Base-by-base conservation (phyloP, 1,140 invertebrate species). In the Mesaphorura yosii region DNA sequence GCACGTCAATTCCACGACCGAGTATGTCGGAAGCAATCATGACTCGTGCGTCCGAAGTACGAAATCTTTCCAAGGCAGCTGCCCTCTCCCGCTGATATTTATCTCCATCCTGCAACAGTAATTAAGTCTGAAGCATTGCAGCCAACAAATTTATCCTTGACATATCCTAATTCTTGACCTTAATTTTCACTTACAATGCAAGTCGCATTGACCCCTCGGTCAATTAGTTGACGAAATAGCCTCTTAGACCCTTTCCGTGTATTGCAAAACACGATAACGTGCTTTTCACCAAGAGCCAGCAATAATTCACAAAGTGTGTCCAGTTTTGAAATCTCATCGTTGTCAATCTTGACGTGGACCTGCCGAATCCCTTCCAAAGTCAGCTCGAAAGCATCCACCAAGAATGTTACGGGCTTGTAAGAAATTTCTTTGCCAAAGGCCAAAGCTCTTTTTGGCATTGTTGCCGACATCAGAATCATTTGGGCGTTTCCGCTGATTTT, bases 291-390 rank as follows among this genome's bases (percentile, higher is more conserved):
- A 19, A 48, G n/a, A 17, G 22, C 1, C 22, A 46, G 52, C 29
- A 39, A 40, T 25, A 54, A 15, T 7, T 54, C 52, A 7, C 15
- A n/a, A 17, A 54, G 15, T 1, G 45, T 48, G n/a, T 39, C 34
- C 19, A 54, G 3, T 20, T 54, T 54, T n/a, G n/a, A n/a, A 1
- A 38, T 15, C 19, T 28, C 1, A 15, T 51, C 42, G 1, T 19
- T 25, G 14, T 26, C 49, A 7, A 52, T 22, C 19, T 47, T 39
- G 14, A 57, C n/a, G 34, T 57, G 42, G 38, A 28, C 51, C 15
- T 57, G 49, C 5, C 31, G 26, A 12, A 57, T 57, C 25, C 55
- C 55, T 22, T 57, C 55, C 34, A 57, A 41, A 6, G 55, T 57
- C 23, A 57, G 25, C 19, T 57, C 25, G 2, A 14, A 25, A 14